phyloP scores from a whole-genome alignment of 1,140 invertebrate species.

The Magallana angulata region DNA sequence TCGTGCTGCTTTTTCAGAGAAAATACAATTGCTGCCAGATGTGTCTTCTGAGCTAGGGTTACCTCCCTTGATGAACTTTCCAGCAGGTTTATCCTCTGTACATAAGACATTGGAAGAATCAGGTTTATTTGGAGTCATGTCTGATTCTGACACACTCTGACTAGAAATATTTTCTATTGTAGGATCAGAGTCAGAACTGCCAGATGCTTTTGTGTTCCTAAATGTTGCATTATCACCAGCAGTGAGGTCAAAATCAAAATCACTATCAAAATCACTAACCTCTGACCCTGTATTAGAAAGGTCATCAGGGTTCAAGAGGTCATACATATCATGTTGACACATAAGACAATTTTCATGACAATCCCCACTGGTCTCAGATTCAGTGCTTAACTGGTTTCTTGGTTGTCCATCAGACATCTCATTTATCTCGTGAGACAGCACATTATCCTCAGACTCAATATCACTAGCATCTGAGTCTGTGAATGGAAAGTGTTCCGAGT shows the following conservation, averaged over 20 bases:
- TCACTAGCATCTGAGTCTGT: slow-evolving; percentile 7
- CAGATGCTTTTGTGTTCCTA: neutral
- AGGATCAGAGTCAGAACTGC: slow-evolving; percentile 13
- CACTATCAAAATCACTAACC: slow-evolving; percentile 42
- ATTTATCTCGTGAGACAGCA: neutral
- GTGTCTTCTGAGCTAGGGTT: neutral
- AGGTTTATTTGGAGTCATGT: slow-evolving; percentile 26
- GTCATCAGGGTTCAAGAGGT: slow-evolving; percentile 16
- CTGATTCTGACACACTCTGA: slow-evolving; percentile 16
- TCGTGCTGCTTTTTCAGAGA: neutral
- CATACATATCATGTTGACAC: slow-evolving; percentile 16
- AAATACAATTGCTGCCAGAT: neutral
- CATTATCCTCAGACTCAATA: neutral
- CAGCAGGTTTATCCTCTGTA: neutral
- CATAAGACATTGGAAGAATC: neutral
- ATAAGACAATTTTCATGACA: slow-evolving; percentile 13
- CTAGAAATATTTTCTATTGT: slow-evolving; percentile 22
- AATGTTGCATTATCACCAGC: neutral
- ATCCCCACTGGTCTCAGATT: neutral
- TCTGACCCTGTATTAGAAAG: slow-evolving; percentile 39
- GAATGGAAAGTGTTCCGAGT: slow-evolving; percentile 22
- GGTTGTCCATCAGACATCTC: neutral
- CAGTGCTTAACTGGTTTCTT: neutral
- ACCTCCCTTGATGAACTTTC: neutral
- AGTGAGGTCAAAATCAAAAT: slow-evolving; percentile 23